Evolutionary conservation across 2,888 invertebrate genomes (phyloP).

Genomic region (Caenorhabditis japonica): DNA sequence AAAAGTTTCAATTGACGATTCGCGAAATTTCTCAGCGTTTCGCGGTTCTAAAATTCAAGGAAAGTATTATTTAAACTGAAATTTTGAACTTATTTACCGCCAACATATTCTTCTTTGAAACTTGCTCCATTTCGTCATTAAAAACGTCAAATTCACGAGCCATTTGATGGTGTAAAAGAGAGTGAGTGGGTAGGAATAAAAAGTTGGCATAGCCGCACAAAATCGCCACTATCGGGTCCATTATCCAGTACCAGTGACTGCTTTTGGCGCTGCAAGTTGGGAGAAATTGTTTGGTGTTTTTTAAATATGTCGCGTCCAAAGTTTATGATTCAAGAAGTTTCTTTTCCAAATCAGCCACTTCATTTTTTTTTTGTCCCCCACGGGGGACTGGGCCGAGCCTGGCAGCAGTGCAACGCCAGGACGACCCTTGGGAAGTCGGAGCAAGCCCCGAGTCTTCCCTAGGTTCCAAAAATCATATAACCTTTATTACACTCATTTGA

Average conservation of each 20-base stretch:
- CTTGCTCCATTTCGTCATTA: slow-evolving; percentile 20
- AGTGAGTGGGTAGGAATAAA: slow-evolving; percentile 20
- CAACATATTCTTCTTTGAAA: slow-evolving; percentile 22
- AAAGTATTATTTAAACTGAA: background rate
- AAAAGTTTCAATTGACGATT: slow-evolving; percentile 35
- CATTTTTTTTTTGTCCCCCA: slow-evolving; percentile 8
- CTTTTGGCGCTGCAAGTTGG: slow-evolving; percentile 10
- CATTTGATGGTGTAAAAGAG: slow-evolving; percentile 14
- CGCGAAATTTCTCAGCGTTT: background rate
- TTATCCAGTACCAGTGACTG: slow-evolving; percentile 22
- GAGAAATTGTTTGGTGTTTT: too few species aligned
- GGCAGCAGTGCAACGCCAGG: slow-evolving; percentile 40
- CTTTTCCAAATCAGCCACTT: too few species aligned
- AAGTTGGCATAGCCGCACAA: slow-evolving; percentile 27
- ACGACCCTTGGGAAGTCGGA: slow-evolving; percentile 39
- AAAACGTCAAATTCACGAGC: slow-evolving; percentile 30
- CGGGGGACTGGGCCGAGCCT: slow-evolving; percentile 39
- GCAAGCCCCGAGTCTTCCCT: slow-evolving; percentile 33
- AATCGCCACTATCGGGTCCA: slow-evolving; percentile 13
- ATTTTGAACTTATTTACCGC: slow-evolving; percentile 11
- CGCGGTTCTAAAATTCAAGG: background rate
- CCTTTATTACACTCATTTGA: slow-evolving; percentile 52
- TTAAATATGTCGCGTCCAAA: too few species aligned
- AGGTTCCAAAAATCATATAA: slow-evolving; percentile 36
- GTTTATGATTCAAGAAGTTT: too few species aligned